Conservation (phyloP, 2,888 invertebrate species). For the Drosophila neotestacea region DNA sequence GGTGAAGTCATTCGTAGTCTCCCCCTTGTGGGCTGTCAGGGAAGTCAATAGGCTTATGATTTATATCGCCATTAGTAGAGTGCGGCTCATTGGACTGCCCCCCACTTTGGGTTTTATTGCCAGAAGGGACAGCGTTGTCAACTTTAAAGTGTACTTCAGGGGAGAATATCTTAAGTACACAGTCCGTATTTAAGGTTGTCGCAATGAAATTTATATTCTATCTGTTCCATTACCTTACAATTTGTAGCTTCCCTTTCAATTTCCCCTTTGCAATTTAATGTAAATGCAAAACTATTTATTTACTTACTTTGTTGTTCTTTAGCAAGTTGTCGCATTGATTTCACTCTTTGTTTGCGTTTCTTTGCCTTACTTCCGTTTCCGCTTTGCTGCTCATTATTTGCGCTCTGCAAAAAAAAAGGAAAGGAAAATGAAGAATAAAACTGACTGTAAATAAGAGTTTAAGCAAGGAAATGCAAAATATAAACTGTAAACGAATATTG, state of each 20-base stretch:
- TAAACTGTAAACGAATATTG: background rate
- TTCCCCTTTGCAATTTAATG: constrained; percentile 7
- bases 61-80: constrained; percentile 73
- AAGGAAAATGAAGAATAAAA: background rate
- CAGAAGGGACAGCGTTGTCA: constrained; percentile 27
- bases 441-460: background rate
- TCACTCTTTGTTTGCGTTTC: constrained; percentile 5
- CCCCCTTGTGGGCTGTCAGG: constrained; percentile 30
- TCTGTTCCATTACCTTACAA: background rate
- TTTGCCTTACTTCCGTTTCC: constrained; percentile 15
- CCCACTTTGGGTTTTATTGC: constrained; percentile 15
- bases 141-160: constrained; percentile 11
- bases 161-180: constrained; percentile 19
- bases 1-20: constrained; percentile 50
- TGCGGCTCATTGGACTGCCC: constrained; percentile 55
- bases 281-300: constrained; percentile 8
- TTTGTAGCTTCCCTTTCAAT: constrained; percentile 1
- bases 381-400: constrained; percentile 5
- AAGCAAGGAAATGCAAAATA: background rate
- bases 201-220: constrained; percentile 1
- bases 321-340: constrained; percentile 11
- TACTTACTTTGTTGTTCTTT: constrained; percentile 2
- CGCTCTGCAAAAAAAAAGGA: background rate
- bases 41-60: constrained; percentile 77
- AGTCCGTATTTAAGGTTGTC: background rate